Conservation (phyloP, 2,113 vertebrate species). For the Probosciger aterrimus region DNA sequence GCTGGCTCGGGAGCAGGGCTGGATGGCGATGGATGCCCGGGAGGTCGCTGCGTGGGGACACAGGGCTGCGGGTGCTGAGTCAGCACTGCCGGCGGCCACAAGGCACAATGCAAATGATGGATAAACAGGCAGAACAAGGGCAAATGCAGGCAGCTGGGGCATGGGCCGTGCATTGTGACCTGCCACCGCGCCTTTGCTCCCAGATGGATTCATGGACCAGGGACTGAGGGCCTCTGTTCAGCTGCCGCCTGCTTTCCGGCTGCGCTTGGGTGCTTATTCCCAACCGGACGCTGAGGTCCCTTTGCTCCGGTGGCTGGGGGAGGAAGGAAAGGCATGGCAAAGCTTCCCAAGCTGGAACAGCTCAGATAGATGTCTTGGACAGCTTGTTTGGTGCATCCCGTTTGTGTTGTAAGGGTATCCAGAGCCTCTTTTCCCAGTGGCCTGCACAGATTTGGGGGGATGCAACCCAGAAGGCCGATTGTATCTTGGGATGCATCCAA, state of each 20-base stretch:
- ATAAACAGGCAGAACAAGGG: background rate
- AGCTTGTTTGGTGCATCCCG: background rate
- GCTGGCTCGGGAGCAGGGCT: background rate
- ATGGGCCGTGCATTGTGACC: background rate
- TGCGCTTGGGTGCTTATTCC: background rate
- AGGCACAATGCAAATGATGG: background rate
- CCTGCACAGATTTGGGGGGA: accelerated
- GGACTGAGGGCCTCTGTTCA: background rate
- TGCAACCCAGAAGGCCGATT: background rate
- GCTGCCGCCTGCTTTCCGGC: background rate
- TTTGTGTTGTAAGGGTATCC: accelerated
- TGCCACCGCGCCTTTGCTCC: background rate
- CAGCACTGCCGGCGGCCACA: background rate
- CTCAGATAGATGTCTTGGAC: accelerated
- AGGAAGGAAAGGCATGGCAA: background rate
- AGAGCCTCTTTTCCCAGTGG: accelerated
- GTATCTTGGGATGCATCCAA: background rate
- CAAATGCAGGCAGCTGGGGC: background rate
- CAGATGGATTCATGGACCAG: background rate
- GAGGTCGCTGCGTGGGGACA: constrained; percentile 1
- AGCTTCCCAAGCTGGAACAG: background rate
- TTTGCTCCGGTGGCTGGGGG: accelerated
- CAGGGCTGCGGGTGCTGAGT: background rate
- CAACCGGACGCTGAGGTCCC: background rate
- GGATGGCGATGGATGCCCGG: background rate